phyloP scores from a whole-genome alignment of 2,113 vertebrate genomes.

The Hippopotamus amphibius region DNA sequence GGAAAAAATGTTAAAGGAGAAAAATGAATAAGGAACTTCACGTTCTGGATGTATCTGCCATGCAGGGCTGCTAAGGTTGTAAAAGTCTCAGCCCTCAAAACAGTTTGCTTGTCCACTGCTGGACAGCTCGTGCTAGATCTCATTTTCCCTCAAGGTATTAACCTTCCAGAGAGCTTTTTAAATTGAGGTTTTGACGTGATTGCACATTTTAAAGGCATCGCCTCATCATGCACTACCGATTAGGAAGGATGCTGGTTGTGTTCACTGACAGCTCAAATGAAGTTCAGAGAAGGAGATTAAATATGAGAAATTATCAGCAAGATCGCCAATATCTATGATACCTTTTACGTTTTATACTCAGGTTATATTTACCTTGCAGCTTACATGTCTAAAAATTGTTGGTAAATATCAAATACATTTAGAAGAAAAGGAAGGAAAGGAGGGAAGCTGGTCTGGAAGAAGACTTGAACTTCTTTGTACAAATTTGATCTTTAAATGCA shows the following conservation, averaged over 20 bases:
- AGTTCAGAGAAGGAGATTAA: not conserved
- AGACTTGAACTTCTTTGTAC: not conserved
- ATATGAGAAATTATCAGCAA: not conserved
- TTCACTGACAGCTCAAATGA: not conserved
- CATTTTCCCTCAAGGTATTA: not conserved
- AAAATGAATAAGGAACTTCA: not conserved
- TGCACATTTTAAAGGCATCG: not conserved
- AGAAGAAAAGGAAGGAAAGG: not conserved
- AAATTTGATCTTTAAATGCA: not conserved
- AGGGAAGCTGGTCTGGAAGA: not conserved
- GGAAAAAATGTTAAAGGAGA: not conserved
- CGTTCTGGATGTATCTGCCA: not conserved
- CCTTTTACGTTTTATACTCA: not conserved
- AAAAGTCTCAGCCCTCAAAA: not conserved
- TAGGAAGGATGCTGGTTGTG: not conserved
- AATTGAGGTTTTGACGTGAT: not conserved
- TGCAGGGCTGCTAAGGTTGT: not conserved
- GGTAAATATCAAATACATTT: not conserved
- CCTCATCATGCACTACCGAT: fast-evolving
- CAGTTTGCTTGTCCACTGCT: not conserved
- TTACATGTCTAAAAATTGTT: not conserved
- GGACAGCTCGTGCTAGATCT: not conserved
- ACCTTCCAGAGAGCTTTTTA: not conserved
- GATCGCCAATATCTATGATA: not conserved
- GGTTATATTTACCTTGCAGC: not conserved